A percentile compares a stretch with the other conserved stretches of the same genome.
These are phyloP conservation scores for Notolabrus celidotus DNA, from an alignment of 2,797 vertebrate genomes.

Conservation along the genomic window DNA sequence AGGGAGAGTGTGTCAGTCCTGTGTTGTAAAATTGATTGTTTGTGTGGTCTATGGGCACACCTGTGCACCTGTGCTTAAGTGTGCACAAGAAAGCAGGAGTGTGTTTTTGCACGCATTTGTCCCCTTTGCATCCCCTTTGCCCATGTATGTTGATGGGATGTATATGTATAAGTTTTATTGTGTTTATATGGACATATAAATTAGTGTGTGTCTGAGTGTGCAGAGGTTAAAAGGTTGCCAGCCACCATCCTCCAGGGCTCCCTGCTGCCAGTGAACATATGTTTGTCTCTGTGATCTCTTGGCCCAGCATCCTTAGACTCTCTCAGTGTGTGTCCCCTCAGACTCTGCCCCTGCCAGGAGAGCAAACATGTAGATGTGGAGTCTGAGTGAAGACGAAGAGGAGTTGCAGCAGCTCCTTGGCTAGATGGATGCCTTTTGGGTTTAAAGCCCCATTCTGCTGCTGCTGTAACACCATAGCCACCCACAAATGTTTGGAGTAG, in stretches of 20 bases:
- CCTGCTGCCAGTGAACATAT: slow-evolving; percentile 93
- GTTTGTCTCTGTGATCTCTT: slow-evolving; percentile 94
- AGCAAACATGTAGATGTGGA: slow-evolving; percentile 70
- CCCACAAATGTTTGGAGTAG: too few relatives aligned
- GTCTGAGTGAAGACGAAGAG: slow-evolving; percentile 54
- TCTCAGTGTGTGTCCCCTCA: slow-evolving; percentile 87
- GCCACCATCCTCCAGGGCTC: slow-evolving; percentile 84
- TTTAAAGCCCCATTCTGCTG: slow-evolving; percentile 13
- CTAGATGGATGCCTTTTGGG: slow-evolving; percentile 20
- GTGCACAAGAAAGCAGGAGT: slow-evolving; percentile 22
- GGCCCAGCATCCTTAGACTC: slow-evolving; percentile 89
- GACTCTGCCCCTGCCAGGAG: slow-evolving; percentile 79
- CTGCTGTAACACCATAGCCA: background rate
- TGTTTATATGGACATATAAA: slow-evolving; percentile 12
- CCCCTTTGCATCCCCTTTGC: slow-evolving; percentile 11
- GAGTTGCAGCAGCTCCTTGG: slow-evolving; percentile 33
- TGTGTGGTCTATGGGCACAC: slow-evolving; percentile 14
- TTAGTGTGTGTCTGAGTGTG: slow-evolving; percentile 26
- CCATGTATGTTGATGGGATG: slow-evolving; percentile 12
- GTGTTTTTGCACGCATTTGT: slow-evolving; percentile 31
- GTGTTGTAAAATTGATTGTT: background rate
- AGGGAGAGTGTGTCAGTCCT: background rate
- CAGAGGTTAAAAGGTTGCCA: slow-evolving; percentile 89
- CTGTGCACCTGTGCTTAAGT: slow-evolving; percentile 39
- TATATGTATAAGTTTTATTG: background rate